Evolutionary conservation across 2,797 vertebrate genomes (phyloP), one percentile per base, ranked within the genome.

Genomic region (Anguilla marmorata): DNA sequence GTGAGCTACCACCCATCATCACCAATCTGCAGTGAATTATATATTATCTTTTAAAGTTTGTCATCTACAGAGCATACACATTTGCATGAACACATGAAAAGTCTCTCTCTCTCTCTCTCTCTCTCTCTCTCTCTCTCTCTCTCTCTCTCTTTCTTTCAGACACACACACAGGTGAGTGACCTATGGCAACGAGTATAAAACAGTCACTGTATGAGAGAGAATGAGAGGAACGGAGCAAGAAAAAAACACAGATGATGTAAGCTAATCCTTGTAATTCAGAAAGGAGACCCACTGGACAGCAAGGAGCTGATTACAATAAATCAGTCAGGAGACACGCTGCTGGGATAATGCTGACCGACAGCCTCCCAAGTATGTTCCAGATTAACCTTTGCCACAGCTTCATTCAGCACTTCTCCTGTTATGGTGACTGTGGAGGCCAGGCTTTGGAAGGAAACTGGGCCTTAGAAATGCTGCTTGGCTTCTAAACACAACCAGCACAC

Each of bases 301-400:
- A 41, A 84, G 90, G 87, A 90, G 89, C 91, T 27, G 92, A 91
- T 85, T 90, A 89, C 90, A 90, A 90, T 94, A 94, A 93, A 94
- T 95, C 94, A 93, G 91, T 86, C 90, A 82, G 91, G 91, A 90
- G 93, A 91, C 92, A 74, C 88, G 90, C 93, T 90, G 89, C 90
- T 90, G 85, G 92, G 89, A 93, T 89, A 93, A 92, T 91, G 90
- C 90, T 85, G 90, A 86, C 90, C 2, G 54, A 92, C 92, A 93
- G 89, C 87, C 92, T 93, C 91, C 0, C 90, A 91, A 93, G 92
- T 91, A 91, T 94, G 93, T 94, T 94, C 91, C 86, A 89, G 91
- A 94, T 95, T 95, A 95, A 94, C 94, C 94, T 92, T 92, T 93
- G 93, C 92, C 91, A 90, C 90, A 27, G 63, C 90, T 85, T 93